Base-by-base conservation (phyloP, 2,888 invertebrate species). In the Beris chalybata region DNA sequence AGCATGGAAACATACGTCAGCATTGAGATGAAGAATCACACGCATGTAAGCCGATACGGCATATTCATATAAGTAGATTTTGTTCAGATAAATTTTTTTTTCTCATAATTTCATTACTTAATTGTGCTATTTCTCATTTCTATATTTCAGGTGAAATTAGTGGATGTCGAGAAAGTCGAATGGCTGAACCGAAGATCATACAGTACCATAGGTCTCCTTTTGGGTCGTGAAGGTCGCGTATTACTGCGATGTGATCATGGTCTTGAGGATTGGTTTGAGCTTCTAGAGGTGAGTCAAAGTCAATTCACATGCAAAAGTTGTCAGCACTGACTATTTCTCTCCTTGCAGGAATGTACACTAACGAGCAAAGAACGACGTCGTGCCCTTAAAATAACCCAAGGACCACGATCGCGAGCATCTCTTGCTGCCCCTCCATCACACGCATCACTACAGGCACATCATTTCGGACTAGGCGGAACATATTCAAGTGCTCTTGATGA, bases 151-250 rank as follows among this genome's bases (percentile, higher is more conserved):
- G 82, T 86, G 70, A 84, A 85, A 76, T 80, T 86, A 71, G 85
- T 86, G 64, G 88, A 88, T 76, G 85, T 88, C 54, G 86, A 87
- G 73, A 83, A 84, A 73, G 85, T 87, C 54, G 86, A 87, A 77
- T 87, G 87, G 87, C 83, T 86, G 67, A 87, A 86, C 76, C 85
- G 86, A 71, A 85, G 86, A 72, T 86, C 85, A 63, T 87, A 86
- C 74, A 86, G 85, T 74, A 83, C 85, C 71, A 85, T 87, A 70
- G 83, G 83, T n/a, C 74, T 85, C 66, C 82, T 84, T 52, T 76
- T 87, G 71, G 80, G 83, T 31, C 78, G 84, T 68, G 84, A 84
- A 71, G 81, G 84, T 68, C 77, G 79, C 30, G 78, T 80, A 58
- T 74, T 80, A 44, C 72, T 80, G 70, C 79, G 79, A 64, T 79